Base-by-base conservation (phyloP, 2,888 invertebrate genomes). In the Diaprepes abbreviatus region DNA sequence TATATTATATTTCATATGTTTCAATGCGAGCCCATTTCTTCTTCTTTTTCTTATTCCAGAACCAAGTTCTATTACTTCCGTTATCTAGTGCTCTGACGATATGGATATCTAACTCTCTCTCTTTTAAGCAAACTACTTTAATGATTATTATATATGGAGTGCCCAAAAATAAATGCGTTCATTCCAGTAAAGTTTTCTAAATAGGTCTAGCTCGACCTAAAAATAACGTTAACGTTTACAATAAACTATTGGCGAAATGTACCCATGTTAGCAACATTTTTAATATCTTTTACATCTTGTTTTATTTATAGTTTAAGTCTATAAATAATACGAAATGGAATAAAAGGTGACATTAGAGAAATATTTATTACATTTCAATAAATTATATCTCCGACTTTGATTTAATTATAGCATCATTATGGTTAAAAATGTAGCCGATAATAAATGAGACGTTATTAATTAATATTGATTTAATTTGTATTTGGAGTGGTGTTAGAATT, bases 251-350 rank as follows among this genome's bases (percentile, higher is more conserved):
- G 10, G 43, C 43, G 19, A 2, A 4, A 3, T 1, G 1, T 45
- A n/a, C 6, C 45, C 6, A 45, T 12, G 12, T 45, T 45, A 5
- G 10, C 21, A 21, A 24, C 12, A 24, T n/a, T 12, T 12, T 45
- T 24, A 24, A 24, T 45, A n/a, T 24, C 10, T 43, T 10, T 45
- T 45, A 24, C 21, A 45, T 24, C 45, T 5, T 24, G 24, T 45
- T 45, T 45, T 45, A 45, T 45, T 45, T 45, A 45, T 45, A 24
- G 45, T 45, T 45, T 45, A 12, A 2, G 24, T 45, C 45, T 24
- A 45, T 45, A 24, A 45, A 45, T 45, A 45, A 45, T 0, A 24
- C 12, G 45, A 12, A 45, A 45, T 45, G 12, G 19, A 43, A 43
- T 43, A 43, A 43, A 43, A 43, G 19, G 43, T 43, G 43, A 43